Base-by-base conservation (phyloP, 2,113 vertebrate species). In the Ammodytes marinus region DNA sequence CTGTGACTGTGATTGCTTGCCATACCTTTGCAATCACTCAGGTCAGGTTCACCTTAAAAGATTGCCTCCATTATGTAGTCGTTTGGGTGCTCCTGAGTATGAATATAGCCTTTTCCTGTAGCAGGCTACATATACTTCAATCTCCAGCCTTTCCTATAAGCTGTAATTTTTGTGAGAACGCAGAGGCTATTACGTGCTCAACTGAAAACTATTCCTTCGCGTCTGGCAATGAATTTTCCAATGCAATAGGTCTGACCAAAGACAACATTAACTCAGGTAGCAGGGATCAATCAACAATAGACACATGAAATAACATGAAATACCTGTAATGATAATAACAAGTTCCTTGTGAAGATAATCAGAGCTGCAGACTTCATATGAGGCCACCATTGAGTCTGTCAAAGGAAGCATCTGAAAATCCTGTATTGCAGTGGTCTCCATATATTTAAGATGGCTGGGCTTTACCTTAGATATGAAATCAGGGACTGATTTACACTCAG, bases 101-200 rank as follows among this genome's bases (percentile, higher is more conserved):
- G 61, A 76, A 72, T 64, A 40, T 45, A 40, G 43, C 42, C 13
- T 40, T 73, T 68, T 65, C 27, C 19, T 27, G 55, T 14, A 43
- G 9, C 10, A 13, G 40, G 49, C 69, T 35, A 40, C 49, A 73
- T 77, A 81, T 79, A 57, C 40, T 42, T 46, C 67, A 42, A 63
- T 58, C 35, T 12, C 39, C 52, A 86, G 64, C 43, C 39, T 79
- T 74, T 71, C 45, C 19, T 74, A 27, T 27, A 53, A 10, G 73
- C 79, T 83, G 5, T 82, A 73, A 88, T 83, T 86, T 86, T 47
- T 45, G 69, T 27, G 65, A 58, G 65, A 69, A 77, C 60, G 66
- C 65, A 83, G 80, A 88, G 69, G 66, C 76, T 79, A 73, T 81
- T 70, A 74, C 71, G 70, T 55, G 72, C 79, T 79, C 35, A 66